Evolutionary conservation across 2,113 vertebrate species (phyloP).

Genomic region (Cricetomys ansorgei): DNA sequence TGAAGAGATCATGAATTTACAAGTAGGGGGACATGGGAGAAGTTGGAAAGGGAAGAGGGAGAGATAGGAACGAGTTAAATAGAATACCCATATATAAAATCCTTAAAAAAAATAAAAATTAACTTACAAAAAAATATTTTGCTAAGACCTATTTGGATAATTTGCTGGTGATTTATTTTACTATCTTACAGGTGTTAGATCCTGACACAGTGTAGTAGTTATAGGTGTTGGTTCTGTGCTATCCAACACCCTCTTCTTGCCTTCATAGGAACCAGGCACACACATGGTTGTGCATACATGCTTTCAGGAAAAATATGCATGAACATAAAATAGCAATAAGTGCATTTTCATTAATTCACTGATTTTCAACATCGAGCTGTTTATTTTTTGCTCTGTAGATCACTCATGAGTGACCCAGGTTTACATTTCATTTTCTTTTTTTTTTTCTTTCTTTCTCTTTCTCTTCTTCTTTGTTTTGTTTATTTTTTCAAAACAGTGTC

Average conservation of each 20-base stretch:
- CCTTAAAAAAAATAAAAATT: not conserved
- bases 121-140: not conserved
- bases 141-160: not conserved
- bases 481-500: not conserved
- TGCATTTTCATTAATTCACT: not conserved
- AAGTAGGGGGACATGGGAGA: not conserved
- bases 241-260: not conserved
- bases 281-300: not conserved
- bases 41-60: not conserved
- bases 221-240: not conserved
- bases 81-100: not conserved
- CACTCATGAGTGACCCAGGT: not conserved
- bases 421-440: not conserved
- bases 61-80: not conserved
- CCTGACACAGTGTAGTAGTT: not conserved
- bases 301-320: not conserved
- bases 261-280: not conserved
- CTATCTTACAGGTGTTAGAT: not conserved
- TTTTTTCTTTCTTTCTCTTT: not conserved
- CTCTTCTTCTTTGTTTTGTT: not conserved
- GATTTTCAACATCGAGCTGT: not conserved
- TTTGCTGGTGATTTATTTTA: not conserved
- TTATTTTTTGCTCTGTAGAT: slow-evolving; percentile 14
- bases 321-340: not conserved
- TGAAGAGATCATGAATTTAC: not conserved